Percentiles rank a stretch among this genome's conserved stretches.
phyloP scores from a whole-genome alignment of 2,888 invertebrate genomes.

The Odontocolon sp. region DNA sequence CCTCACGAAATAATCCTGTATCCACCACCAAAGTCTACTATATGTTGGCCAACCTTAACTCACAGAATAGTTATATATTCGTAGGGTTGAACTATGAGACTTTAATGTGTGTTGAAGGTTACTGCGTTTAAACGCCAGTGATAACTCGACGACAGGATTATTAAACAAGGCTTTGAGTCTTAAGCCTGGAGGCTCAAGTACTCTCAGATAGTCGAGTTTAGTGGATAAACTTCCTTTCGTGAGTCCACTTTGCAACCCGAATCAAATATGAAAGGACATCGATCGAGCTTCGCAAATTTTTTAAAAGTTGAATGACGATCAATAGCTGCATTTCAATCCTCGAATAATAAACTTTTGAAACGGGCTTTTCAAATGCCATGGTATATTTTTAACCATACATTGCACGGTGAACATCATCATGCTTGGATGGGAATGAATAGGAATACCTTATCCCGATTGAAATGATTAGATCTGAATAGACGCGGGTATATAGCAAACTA shows the following conservation, averaged over 20 bases:
- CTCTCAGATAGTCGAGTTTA: slow-evolving; percentile 39
- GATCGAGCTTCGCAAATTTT: slow-evolving; percentile 18
- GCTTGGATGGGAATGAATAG: no score
- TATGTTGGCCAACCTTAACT: not conserved
- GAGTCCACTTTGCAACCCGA: slow-evolving; percentile 9
- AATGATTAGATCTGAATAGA: no score
- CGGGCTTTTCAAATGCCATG: slow-evolving; percentile 17
- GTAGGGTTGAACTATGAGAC: not conserved
- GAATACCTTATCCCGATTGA: no score
- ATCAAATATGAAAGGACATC: slow-evolving; percentile 25
- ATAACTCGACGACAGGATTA: slow-evolving; percentile 58
- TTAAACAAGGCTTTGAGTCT: slow-evolving; percentile 57
- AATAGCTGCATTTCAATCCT: not conserved
- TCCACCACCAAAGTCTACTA: not conserved
- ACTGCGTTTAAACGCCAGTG: slow-evolving; percentile 35
- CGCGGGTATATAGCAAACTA: no score
- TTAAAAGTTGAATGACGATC: not conserved
- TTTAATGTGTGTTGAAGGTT: slow-evolving; percentile 1
- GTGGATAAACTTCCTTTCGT: slow-evolving; percentile 27
- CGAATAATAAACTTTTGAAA: slow-evolving; percentile 14
- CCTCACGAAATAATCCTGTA: slow-evolving; percentile 4
- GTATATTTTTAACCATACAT: slow-evolving; percentile 10
- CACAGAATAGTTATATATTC: not conserved
- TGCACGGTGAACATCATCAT: no score
- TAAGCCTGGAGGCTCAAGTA: slow-evolving; percentile 46